Base-by-base conservation (phyloP, 1,140 invertebrate species). In the Cataglyphis hispanica region DNA sequence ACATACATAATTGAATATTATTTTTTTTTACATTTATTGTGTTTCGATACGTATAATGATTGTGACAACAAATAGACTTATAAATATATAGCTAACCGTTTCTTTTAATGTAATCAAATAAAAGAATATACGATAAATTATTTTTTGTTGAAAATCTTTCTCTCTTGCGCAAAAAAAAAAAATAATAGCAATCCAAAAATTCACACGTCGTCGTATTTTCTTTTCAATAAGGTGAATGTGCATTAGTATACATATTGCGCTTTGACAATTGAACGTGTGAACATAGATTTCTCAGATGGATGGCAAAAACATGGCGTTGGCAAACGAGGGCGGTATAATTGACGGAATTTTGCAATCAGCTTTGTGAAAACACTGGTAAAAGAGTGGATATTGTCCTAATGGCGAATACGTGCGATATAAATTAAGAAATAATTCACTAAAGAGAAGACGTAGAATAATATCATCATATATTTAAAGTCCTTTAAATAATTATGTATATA, bases 331-430 rank as follows among this genome's bases (percentile, higher is more conserved):
- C 43, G 40, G 8, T 27, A 53, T 66, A 60, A 81, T 70, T 58
- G 50, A 70, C 25, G 50, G 22, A 43, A 70, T 81, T 81, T 70
- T 53, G 37, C 50, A 70, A 81, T 60, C 31, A 1, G 11, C 50
- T 58, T 70, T 43, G 66, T 22, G 25, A 81, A 80, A 80, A 60
- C 1, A 19, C 34, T 58, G n/a, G 19, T 60, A 81, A 81, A 81
- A 60, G 53, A 80, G 11, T 16, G 37, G 25, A 27, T 31, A 43
- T 70, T 13, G 19, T 11, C n/a, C 22, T 81, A 58, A 70, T 5
- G n/a, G 31, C 31, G 10, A 40, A 50, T 40, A 69, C 46, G 10
- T 69, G 64, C 46, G 46, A 1, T 10, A 11, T 37, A 16, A 69
- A 22, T 80, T 56, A 19, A 69, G 34, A 56, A 66, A 66, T n/a